Evolutionary conservation across 2,888 invertebrate species (phyloP).

Genomic region (Baronia brevicornis): DNA sequence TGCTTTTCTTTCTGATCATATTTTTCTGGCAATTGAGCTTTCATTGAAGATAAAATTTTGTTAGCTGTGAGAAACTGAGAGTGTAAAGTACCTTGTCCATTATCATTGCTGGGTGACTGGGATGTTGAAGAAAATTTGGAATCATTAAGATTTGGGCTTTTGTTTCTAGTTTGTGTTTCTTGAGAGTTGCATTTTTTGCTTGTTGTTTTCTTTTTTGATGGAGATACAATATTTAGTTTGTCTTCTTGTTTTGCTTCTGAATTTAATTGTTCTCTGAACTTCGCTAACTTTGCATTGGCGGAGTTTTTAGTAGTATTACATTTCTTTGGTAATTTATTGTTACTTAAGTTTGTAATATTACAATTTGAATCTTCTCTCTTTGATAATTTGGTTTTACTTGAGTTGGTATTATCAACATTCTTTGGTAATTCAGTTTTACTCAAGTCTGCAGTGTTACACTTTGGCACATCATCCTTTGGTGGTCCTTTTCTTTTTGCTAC

Average conservation of each 20-base stretch:
- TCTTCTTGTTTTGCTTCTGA: constrained; percentile 31
- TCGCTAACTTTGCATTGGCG: constrained; percentile 45
- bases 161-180: constrained; percentile 30
- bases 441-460: too few relatives aligned
- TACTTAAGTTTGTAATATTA: too few relatives aligned
- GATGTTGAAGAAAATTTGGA: constrained; percentile 31
- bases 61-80: constrained; percentile 66
- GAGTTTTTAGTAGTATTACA: constrained; percentile 36
- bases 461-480: too few relatives aligned
- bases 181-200: constrained; percentile 30
- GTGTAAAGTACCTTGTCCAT: constrained; percentile 49
- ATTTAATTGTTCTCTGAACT: constrained; percentile 38
- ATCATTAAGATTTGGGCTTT: constrained; percentile 42
- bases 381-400: too few relatives aligned
- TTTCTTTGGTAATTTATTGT: constrained; percentile 18
- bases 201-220: constrained; percentile 21
- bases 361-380: too few relatives aligned
- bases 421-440: too few relatives aligned
- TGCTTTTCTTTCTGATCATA: constrained; percentile 45
- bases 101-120: constrained; percentile 54
- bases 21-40: constrained; percentile 61
- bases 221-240: constrained; percentile 16
- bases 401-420: too few relatives aligned
- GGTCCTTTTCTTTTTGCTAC: too few relatives aligned
- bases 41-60: constrained; percentile 65